Evolutionary conservation across 1,140 invertebrate genomes (phyloP), one percentile per base, ranked within the genome.

Genomic region (Cotesia chilonis): DNA sequence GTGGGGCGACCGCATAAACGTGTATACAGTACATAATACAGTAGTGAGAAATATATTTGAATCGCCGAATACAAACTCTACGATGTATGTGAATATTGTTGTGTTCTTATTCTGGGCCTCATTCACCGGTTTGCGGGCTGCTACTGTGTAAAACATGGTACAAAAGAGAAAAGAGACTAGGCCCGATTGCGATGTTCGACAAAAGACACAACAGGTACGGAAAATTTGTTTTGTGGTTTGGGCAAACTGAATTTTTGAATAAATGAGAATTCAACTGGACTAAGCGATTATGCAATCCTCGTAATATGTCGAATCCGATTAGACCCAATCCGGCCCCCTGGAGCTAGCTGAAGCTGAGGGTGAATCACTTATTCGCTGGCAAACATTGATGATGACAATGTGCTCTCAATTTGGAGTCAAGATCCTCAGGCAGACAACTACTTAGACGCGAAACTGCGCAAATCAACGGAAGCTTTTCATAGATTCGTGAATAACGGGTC

Each of bases 291-390:
- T 74, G 73, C 75, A 82, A 80, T 70, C 61, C 73, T 10, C 41
- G 10, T 47, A 47, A 47, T 57, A 65, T 76, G 77, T 79, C 75
- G 78, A 72, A 83, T 84, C 80, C 78, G 80, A 83, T 84, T 84
- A 83, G 76, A 54, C 68, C 55, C 65, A 66, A 71, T 65, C 41
- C 64, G 55, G 68, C 65, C 65, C 75, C 71, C 73, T 60, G 75
- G 35, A 73, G 41, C 63, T 73, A 75, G 36, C 73, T 60, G 75
- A 20, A 73, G 41, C 66, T 73, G 77, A 41, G 68, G 63, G 73
- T 73, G 70, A 77, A 82, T 81, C 78, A 82, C 28, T 28, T 28
- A 28, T 28, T 28, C 73, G 70, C 77, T 73, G 74, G 82, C 80
- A 84, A 82, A 82, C 69, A 70, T 20, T n/a, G 52, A 10, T 55